phyloP scores from a whole-genome alignment of 1,140 invertebrate genomes.

The Philotrypesis tridentata region DNA sequence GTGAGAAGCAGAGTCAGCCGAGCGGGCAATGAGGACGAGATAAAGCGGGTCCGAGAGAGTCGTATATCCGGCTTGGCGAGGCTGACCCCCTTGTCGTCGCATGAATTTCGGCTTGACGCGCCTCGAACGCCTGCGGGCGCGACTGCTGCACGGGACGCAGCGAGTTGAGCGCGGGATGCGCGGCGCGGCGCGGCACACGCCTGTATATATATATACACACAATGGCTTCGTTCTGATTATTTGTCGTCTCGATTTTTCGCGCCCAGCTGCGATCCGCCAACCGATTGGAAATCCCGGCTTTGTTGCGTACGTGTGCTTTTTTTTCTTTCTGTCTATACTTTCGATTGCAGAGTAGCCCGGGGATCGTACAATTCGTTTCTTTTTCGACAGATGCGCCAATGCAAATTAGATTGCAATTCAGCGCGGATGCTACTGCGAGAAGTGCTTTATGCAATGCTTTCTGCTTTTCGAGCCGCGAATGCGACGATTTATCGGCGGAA shows the following conservation, averaged over 20 bases:
- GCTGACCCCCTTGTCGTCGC: background rate
- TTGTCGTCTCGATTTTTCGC: background rate
- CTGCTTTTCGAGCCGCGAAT: no score
- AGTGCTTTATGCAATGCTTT: no score
- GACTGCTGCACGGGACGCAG: background rate
- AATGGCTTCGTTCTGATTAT: no score
- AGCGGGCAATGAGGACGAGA: background rate
- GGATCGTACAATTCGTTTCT: background rate
- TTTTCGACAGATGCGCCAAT: background rate
- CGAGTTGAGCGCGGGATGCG: no score
- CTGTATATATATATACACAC: no score
- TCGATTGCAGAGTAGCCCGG: background rate
- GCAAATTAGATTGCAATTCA: no score
- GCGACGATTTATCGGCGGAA: no score
- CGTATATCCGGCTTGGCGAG: background rate
- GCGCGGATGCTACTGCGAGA: no score
- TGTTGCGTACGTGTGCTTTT: no score
- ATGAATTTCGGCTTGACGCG: constrained; percentile 1
- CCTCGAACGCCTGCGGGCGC: constrained; percentile 8
- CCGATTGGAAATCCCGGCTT: background rate
- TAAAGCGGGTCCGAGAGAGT: background rate
- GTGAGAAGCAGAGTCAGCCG: no score
- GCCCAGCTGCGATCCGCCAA: background rate
- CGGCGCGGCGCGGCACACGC: no score
- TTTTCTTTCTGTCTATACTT: background rate